These are phyloP conservation scores for Sorex fumeus DNA, from an alignment of 2,113 vertebrate genomes.

Conservation along the genomic window DNA sequence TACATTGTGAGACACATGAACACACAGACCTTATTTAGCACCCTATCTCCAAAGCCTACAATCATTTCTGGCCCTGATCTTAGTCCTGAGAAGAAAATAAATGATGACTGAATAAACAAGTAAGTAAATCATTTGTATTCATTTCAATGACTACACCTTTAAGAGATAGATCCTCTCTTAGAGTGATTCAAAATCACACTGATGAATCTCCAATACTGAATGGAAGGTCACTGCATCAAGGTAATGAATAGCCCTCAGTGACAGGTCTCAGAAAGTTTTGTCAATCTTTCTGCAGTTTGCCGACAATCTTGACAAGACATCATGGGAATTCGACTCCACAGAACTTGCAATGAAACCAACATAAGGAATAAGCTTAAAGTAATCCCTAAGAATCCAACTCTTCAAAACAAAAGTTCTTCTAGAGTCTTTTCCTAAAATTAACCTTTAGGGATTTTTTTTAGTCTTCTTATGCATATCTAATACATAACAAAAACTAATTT, in stretches of 20 bases:
- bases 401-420: neutral
- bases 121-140: neutral
- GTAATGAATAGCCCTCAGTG: neutral
- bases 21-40: neutral
- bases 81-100: neutral
- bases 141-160: neutral
- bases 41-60: neutral
- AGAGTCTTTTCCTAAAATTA: constrained; percentile 11
- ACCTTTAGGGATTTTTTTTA: neutral
- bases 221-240: neutral
- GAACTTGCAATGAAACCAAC: neutral
- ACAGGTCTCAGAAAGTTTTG: neutral
- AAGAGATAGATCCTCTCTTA: neutral
- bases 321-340: neutral
- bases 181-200: neutral
- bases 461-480: constrained; percentile 31
- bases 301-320: neutral
- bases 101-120: neutral
- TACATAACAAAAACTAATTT: constrained; percentile 9
- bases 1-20: neutral
- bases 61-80: neutral
- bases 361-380: neutral
- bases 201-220: constrained; percentile 29
- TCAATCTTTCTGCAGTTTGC: neutral
- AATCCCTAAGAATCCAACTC: neutral